These are phyloP conservation scores for Labeo calbasu DNA, from an alignment of 2,797 vertebrate genomes.

Conservation along the genomic window DNA sequence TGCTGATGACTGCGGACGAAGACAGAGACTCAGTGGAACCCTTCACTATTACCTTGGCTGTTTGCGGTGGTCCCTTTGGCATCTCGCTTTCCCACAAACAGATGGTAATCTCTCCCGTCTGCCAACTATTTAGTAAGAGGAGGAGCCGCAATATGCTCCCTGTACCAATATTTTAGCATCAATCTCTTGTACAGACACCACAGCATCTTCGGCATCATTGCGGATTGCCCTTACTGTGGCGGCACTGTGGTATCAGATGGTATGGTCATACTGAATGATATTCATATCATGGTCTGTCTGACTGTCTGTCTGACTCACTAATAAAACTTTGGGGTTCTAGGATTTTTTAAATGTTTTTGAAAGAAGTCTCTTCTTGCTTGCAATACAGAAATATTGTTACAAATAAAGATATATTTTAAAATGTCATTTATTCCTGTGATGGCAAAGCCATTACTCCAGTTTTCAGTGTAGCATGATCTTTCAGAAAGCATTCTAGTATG, in stretches of 20 bases:
- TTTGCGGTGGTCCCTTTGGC: constrained; percentile 72
- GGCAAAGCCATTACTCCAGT: neutral
- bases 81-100: constrained; percentile 73
- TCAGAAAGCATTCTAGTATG: neutral
- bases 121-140: constrained; percentile 74
- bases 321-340: neutral
- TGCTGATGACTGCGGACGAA: constrained; percentile 68
- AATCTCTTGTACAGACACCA: constrained; percentile 54
- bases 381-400: neutral
- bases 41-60: constrained; percentile 78
- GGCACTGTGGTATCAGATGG: neutral
- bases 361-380: neutral
- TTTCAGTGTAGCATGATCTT: neutral
- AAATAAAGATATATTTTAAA: neutral
- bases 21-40: constrained; percentile 77
- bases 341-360: neutral
- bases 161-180: constrained; percentile 63
- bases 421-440: neutral
- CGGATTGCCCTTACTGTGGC: constrained; percentile 4
- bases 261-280: constrained; percentile 3
- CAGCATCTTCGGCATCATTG: constrained; percentile 27
- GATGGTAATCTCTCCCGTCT: constrained; percentile 70
- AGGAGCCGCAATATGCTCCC: constrained; percentile 59
- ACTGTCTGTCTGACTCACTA: neutral
- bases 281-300: neutral